Base-by-base conservation (phyloP, 2,888 invertebrate species). In the Muscina levida region DNA sequence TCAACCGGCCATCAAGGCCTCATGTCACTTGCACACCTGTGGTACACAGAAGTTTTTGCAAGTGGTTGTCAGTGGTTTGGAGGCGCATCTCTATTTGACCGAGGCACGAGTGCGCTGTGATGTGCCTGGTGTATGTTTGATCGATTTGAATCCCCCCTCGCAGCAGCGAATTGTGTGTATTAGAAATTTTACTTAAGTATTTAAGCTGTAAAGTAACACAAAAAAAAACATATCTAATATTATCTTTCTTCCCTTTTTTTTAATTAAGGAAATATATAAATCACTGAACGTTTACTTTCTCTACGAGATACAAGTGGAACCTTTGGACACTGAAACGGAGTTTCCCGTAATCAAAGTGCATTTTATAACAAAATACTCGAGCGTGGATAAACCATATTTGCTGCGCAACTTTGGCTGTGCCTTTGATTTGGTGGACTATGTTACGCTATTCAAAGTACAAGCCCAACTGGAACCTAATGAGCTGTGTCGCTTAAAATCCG, bases 401-500 rank as follows among this genome's bases (percentile, higher is more conserved):
- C 83, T 90, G 86, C 86, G 92, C 83, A 89, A 89, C 75, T 93
- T 93, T 89, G 91, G 92, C 82, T 96, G 95, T 87, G 93, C 94
- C 65, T 96, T 97, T 86, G 95, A 96, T 85, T 92, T 97, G 72
- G 93, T 92, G 19, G 95, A 97, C 89, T 97, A 96, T 86, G 94
- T 95, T 91, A 98, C 98, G 4, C 91, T 97, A 85, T 97, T 96
- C 88, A 94, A 95, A 79, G 93, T 97, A 77, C 93, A 90, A 62
- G 89, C 91, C 1, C 89, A 89, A 72, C 74, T 98, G 83, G 96
- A 97, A 88, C 95, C 96, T 0, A 93, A 93, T 26, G 97, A 98
- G 87, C 95, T 97, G 87, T 97, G 97, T 88, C 94, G 97, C 72
- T 95, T 97, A 51, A 97, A 97, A 79, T 95, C 95, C 82, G 95